Conservation (phyloP, 2,797 vertebrate genomes). For the Sparidentex hasta region DNA sequence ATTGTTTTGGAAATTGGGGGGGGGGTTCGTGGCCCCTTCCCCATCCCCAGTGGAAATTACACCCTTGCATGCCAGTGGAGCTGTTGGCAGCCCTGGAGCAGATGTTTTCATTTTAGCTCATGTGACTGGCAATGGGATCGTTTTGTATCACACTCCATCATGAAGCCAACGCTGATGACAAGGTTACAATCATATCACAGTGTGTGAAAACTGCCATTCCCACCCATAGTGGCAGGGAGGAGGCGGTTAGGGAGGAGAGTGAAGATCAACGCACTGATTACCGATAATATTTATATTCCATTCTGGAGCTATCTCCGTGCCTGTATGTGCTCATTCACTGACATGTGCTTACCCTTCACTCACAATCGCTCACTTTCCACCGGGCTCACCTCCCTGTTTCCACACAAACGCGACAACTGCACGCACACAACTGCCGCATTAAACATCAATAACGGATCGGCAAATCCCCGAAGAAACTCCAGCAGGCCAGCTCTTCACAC, state of each 20-base stretch:
- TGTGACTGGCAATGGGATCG: conserved; percentile 33
- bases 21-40: background rate
- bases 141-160: conserved; percentile 21
- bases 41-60: conserved; percentile 25
- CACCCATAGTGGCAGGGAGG: background rate
- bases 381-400: background rate
- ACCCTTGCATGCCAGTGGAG: conserved; percentile 37
- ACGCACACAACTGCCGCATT: conserved; percentile 41
- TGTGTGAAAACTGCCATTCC: conserved; percentile 1
- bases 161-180: conserved; percentile 7
- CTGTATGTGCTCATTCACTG: background rate
- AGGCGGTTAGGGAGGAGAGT: background rate
- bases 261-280: conserved; percentile 9
- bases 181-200: background rate
- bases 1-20: conserved; percentile 15
- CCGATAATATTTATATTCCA: background rate
- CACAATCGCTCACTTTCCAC: conserved; percentile 21
- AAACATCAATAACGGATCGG: conserved; percentile 55
- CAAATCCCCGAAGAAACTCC: conserved; percentile 67
- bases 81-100: conserved; percentile 41
- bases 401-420: conserved; percentile 26
- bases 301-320: background rate
- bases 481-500: conserved; percentile 62
- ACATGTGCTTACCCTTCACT: background rate
- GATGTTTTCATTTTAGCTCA: conserved; percentile 35